Base-by-base conservation (phyloP, 2,113 vertebrate species). In the Varanus salvator region DNA sequence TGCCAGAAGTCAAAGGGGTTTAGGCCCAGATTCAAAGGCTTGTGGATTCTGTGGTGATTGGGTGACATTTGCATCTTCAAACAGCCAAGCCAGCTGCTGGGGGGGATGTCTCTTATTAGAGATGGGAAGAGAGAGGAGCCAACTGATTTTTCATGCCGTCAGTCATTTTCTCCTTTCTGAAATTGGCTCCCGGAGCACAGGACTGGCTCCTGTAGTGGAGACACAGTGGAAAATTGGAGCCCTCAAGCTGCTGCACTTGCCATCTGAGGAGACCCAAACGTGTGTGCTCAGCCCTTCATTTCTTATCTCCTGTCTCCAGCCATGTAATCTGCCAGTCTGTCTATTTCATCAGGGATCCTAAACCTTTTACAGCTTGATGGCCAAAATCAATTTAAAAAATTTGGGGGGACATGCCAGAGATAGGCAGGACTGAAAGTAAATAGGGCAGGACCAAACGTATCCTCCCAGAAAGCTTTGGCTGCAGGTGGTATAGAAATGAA, bases 21-120 rank as follows among this genome's bases (percentile, higher is more conserved):
- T 68, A 87, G 29, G 69, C 80, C 31, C 2, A 17, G 80, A 74
- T 92, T 85, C 60, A 90, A 90, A 90, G 75, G 64, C 75, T 78
- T 71, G 88, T 85, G 80, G 88, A 90, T 71, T 84, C 88, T 9
- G 25, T 48, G 9, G 78, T 78, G 50, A 86, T n/a, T 54, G 11
- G 69, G 23, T 48, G 92, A 34, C 0, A 0, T 8, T 89, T 69
- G 12, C 27, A 57, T 31, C 85, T 80, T 77, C 81, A 31, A 21
- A 75, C 64, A 74, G 15, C 80, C 80, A 52, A 66, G 29, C 82
- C 87, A 88, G 82, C 74, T 91, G 87, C 76, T 88, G 38, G 69
- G 44, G 83, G 66, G 80, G 38, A 80, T 31, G 66, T 48, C 31
- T 90, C 77, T 74, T 66, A 85, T 44, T 85, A 66, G 60, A 80